These are phyloP conservation scores for Prosapia bicincta DNA, from an alignment of 2,888 invertebrate species.

Conservation along the genomic window DNA sequence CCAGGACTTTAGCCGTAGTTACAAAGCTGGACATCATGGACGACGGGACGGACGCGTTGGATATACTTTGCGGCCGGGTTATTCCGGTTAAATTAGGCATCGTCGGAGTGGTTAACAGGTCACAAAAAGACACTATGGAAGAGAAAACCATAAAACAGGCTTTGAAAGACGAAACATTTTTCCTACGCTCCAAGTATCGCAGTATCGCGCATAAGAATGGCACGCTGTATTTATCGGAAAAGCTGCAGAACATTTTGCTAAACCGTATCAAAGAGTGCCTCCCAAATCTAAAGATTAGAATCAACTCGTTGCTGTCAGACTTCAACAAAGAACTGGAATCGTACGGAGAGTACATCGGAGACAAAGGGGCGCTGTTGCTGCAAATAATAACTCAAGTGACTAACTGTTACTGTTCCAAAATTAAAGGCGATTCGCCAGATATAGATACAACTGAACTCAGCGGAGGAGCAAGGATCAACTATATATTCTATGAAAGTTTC, in stretches of 20 bases:
- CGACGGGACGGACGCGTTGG: constrained; percentile 62
- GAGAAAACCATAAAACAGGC: constrained; percentile 49
- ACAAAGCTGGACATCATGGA: constrained; percentile 66
- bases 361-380: constrained; percentile 56
- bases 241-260: constrained; percentile 57
- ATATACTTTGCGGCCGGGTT: constrained; percentile 57
- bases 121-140: constrained; percentile 55
- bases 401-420: constrained; percentile 58
- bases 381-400: constrained; percentile 64
- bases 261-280: constrained; percentile 61
- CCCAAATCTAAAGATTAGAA: constrained; percentile 56
- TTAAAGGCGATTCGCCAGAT: constrained; percentile 59
- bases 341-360: constrained; percentile 57
- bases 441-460: constrained; percentile 54
- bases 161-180: constrained; percentile 56
- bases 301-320: constrained; percentile 57
- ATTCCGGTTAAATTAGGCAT: constrained; percentile 63
- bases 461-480: constrained; percentile 61
- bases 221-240: constrained; percentile 55
- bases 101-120: constrained; percentile 61
- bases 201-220: constrained; percentile 58
- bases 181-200: constrained; percentile 58
- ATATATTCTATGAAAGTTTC: constrained; percentile 65
- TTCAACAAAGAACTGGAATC: constrained; percentile 56
- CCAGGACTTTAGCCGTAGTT: constrained; percentile 58